These are phyloP conservation scores for Dicycla oo DNA, from an alignment of 2,888 invertebrate species.

Conservation along the genomic window DNA sequence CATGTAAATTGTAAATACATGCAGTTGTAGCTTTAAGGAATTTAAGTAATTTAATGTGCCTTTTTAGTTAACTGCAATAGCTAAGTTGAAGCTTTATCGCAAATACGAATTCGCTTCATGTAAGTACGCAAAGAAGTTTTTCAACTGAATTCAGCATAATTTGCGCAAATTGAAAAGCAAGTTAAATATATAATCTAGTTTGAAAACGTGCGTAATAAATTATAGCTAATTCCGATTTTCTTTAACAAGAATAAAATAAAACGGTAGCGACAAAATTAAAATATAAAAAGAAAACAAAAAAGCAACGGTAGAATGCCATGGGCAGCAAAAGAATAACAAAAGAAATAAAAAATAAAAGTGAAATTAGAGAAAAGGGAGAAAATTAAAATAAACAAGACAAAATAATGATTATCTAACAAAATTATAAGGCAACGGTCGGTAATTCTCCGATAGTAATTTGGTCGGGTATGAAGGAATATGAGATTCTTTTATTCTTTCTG, in stretches of 20 bases:
- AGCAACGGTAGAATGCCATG: neutral
- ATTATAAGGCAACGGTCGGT: conserved; percentile 22
- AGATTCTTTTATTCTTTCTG: conserved; percentile 27
- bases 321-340: conserved; percentile 11
- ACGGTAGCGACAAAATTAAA: neutral
- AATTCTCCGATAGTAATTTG: conserved; percentile 29
- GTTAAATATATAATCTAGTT: neutral
- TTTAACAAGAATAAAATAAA: neutral
- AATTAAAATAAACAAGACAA: conserved; percentile 18
- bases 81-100: conserved; percentile 16
- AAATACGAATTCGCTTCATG: conserved; percentile 42
- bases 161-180: conserved; percentile 3
- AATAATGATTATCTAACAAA: conserved; percentile 39
- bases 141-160: conserved; percentile 6
- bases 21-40: conserved; percentile 11
- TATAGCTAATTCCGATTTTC: neutral
- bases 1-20: neutral
- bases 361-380: conserved; percentile 1
- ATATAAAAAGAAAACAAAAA: neutral
- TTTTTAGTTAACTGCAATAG: conserved; percentile 24
- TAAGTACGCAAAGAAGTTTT: conserved; percentile 2
- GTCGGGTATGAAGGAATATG: conserved; percentile 15
- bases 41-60: conserved; percentile 21
- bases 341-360: conserved; percentile 20
- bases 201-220: neutral